Conservation (phyloP, 2,888 invertebrate species). For the Alentia gelatinosa region DNA sequence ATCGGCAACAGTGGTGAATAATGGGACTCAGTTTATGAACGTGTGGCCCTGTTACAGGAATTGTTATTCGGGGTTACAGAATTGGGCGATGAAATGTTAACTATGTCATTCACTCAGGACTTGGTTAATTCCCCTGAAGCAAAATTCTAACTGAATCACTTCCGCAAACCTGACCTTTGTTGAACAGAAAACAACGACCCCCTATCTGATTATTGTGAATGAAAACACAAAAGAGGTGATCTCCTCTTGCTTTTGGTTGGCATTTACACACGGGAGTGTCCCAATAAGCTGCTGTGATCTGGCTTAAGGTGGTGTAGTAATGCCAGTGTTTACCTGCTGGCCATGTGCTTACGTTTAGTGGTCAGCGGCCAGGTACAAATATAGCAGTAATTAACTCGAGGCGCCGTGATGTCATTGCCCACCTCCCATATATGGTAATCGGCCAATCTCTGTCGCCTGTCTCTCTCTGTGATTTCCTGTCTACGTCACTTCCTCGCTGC, state of each 20-base stretch:
- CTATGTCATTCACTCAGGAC: not conserved
- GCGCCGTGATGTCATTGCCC: slow-evolving; percentile 13
- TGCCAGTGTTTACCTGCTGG: slow-evolving; percentile 9
- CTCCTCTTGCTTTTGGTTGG: not conserved
- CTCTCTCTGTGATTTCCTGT: slow-evolving; percentile 39
- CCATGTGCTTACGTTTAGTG: not conserved
- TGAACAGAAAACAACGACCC: not conserved
- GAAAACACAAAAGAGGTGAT: slow-evolving; percentile 3
- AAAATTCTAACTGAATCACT: not conserved
- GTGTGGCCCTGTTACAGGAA: too few species aligned
- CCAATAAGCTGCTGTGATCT: not conserved
- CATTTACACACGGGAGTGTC: not conserved
- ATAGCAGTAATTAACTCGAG: slow-evolving; percentile 33
- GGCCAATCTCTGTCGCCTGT: not conserved
- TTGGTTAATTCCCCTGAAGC: not conserved
- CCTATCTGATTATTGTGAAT: slow-evolving; percentile 25
- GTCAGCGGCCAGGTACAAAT: slow-evolving; percentile 22
- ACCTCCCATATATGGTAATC: slow-evolving; percentile 49
- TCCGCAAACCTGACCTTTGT: slow-evolving; percentile 8
- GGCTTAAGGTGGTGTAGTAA: slow-evolving; percentile 1
- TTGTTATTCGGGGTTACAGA: too few species aligned
- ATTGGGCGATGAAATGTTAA: too few species aligned
- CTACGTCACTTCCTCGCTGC: slow-evolving; percentile 16
- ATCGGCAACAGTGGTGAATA: too few species aligned
- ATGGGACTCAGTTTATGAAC: too few species aligned